Conservation (phyloP, 2,888 invertebrate species). For the Parnassius smintheus region DNA sequence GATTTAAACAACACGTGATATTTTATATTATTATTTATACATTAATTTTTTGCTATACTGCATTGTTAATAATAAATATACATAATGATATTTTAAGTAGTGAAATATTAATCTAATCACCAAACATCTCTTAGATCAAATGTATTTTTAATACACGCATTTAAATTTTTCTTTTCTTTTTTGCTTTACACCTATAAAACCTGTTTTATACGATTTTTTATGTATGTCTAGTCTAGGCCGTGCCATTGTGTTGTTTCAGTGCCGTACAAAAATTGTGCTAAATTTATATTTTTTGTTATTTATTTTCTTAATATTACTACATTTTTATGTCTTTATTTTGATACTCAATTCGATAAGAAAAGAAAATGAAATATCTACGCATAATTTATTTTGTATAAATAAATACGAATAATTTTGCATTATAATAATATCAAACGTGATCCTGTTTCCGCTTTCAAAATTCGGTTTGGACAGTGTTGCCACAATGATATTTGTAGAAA, state of each 20-base stretch:
- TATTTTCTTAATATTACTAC: not conserved
- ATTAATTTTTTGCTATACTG: too few species aligned
- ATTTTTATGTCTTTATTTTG: too few species aligned
- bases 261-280: too few species aligned
- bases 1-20: too few species aligned
- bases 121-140: not conserved
- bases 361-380: too few species aligned
- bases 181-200: not conserved
- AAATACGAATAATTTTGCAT: not conserved
- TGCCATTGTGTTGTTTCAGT: constrained; percentile 6
- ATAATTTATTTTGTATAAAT: too few species aligned
- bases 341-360: too few species aligned
- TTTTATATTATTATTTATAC: too few species aligned
- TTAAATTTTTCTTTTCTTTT: not conserved
- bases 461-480: not conserved
- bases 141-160: not conserved
- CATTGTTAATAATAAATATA: too few species aligned
- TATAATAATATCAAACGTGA: too few species aligned
- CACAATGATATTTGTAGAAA: not conserved
- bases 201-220: not conserved
- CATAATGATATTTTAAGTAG: too few species aligned
- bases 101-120: not conserved
- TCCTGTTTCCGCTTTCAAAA: too few species aligned
- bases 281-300: constrained; percentile 3
- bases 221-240: constrained; percentile 11